Conservation (phyloP, 2,888 invertebrate genomes). For the Ectemnius continuus region DNA sequence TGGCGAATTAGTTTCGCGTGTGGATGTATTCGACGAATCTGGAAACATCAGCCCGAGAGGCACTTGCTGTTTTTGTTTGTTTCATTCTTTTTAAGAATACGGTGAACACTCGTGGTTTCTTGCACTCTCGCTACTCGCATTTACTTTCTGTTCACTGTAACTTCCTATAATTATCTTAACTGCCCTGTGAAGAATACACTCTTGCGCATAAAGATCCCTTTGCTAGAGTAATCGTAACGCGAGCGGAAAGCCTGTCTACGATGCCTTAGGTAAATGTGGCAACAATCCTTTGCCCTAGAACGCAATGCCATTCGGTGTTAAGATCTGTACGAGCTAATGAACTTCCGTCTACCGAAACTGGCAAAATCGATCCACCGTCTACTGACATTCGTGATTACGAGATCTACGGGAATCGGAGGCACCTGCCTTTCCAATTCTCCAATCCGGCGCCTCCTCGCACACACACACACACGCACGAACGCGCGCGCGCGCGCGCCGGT, state of each 20-base stretch:
- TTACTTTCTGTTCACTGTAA: not conserved
- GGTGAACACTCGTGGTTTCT: not conserved
- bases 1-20: too few species aligned
- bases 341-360: too few species aligned
- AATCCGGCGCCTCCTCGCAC: too few species aligned
- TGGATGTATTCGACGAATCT: constrained; percentile 17
- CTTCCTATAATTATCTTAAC: not conserved
- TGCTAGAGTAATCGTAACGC: not conserved
- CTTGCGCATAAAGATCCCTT: not conserved
- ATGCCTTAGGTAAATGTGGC: not conserved
- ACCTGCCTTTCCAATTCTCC: too few species aligned
- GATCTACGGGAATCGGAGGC: too few species aligned
- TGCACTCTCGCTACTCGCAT: not conserved
- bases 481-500: too few species aligned
- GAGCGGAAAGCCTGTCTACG: not conserved
- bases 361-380: too few species aligned
- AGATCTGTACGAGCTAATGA: not conserved
- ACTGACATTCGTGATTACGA: too few species aligned
- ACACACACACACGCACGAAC: too few species aligned
- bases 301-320: not conserved
- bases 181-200: not conserved
- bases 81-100: not conserved
- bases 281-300: not conserved
- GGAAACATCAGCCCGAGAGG: constrained; percentile 3
- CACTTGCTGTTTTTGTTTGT: not conserved